Conservation (phyloP, 2,113 vertebrate species). For the Percopsis transmontana region DNA sequence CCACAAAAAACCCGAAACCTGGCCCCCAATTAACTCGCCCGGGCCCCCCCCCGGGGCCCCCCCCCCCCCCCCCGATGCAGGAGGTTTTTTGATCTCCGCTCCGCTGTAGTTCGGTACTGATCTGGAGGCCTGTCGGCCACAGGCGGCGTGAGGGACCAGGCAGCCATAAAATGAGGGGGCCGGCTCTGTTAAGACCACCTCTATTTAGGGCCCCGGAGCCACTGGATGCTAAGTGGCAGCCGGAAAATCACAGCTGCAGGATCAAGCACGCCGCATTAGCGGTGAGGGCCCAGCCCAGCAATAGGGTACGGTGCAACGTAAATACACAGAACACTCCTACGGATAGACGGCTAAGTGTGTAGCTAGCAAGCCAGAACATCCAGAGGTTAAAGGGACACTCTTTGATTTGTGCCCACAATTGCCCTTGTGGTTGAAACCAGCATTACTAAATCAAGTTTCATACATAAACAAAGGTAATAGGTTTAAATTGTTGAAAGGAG, state of each 20-base stretch:
- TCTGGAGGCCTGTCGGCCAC: conserved; percentile 44
- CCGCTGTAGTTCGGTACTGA: conserved; percentile 45
- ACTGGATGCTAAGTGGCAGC: conserved; percentile 73
- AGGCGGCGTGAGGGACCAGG: conserved; percentile 28
- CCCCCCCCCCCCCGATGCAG: neutral
- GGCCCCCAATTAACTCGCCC: too few species aligned
- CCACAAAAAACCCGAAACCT: too few species aligned
- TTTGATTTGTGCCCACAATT: too few species aligned
- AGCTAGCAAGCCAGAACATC: neutral
- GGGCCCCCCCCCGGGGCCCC: too few species aligned
- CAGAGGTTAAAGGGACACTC: conserved; percentile 2
- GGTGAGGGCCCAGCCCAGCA: conserved; percentile 36
- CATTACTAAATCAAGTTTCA: too few species aligned
- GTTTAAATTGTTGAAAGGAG: too few species aligned
- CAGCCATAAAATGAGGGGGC: conserved; percentile 52
- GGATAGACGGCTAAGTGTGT: neutral
- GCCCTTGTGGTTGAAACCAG: neutral
- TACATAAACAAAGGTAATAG: too few species aligned
- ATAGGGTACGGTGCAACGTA: conserved; percentile 36
- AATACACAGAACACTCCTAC: conserved; percentile 20
- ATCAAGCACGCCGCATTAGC: conserved; percentile 65
- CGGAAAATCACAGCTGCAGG: conserved; percentile 74
- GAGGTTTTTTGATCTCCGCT: conserved; percentile 4
- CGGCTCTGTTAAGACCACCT: conserved; percentile 69
- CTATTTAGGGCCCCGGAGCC: conserved; percentile 58